Evolutionary conservation across 2,888 invertebrate genomes (phyloP).

Genomic region (Agrochola circellaris): DNA sequence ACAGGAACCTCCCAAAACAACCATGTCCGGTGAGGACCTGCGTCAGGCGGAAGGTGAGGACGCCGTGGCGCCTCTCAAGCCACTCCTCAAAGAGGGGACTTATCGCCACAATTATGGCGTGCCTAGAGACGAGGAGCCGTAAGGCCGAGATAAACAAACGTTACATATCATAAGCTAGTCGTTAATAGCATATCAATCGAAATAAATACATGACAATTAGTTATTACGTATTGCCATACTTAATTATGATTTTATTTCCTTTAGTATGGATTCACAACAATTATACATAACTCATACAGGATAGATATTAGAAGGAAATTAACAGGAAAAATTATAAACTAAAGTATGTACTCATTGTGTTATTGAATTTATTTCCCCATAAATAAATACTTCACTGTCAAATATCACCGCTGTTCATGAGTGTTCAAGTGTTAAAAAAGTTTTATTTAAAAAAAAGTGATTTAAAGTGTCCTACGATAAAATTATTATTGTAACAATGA

Average conservation of each 20-base stretch:
- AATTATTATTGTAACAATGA: neutral
- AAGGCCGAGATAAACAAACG: too few relatives aligned
- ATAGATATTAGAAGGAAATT: conserved; percentile 1
- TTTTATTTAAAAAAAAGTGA: neutral
- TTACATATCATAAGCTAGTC: neutral
- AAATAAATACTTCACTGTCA: neutral
- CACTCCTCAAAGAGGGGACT: too few relatives aligned
- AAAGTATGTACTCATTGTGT: neutral
- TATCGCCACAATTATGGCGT: too few relatives aligned
- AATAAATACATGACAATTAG: neutral
- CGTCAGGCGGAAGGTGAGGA: too few relatives aligned
- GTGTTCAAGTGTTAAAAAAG: neutral
- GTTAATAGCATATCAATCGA: neutral
- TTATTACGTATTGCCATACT: too few relatives aligned
- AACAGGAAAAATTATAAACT: conserved; percentile 1
- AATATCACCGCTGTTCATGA: neutral
- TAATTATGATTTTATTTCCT: neutral
- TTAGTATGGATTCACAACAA: neutral
- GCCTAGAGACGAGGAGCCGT: too few relatives aligned
- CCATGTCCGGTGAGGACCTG: too few relatives aligned
- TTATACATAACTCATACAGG: neutral
- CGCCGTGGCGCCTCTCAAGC: too few relatives aligned
- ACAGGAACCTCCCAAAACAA: too few relatives aligned
- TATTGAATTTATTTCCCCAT: neutral
- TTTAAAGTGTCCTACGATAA: neutral